phyloP scores from a whole-genome alignment of 2,797 vertebrate species.

The Psittacula echo region DNA sequence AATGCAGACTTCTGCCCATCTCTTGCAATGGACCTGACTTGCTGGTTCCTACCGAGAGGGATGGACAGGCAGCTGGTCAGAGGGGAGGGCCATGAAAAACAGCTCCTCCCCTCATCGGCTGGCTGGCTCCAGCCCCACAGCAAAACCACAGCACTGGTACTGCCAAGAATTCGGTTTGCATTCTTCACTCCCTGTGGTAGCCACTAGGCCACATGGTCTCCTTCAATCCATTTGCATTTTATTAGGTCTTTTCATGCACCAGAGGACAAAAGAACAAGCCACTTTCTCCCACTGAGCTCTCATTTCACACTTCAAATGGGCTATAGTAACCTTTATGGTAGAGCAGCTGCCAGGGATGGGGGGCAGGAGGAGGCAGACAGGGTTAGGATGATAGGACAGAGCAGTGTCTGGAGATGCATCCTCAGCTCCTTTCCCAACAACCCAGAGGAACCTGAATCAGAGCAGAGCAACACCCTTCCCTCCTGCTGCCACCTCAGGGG shows the following conservation, averaged over 20 bases:
- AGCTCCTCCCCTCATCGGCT: background rate
- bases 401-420: background rate
- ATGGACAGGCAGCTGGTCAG: background rate
- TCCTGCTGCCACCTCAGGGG: background rate
- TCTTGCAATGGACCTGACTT: background rate
- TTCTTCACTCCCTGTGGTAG: constrained; percentile 44
- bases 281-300: constrained; percentile 66
- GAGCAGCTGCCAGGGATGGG: constrained; percentile 50
- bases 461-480: background rate
- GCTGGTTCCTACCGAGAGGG: background rate
- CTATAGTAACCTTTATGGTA: constrained; percentile 51
- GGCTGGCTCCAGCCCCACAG: background rate
- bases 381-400: background rate
- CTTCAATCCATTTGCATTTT: constrained; percentile 64
- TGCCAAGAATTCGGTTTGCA: constrained; percentile 27
- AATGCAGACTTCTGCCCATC: background rate
- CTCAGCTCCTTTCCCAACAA: background rate
- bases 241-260: constrained; percentile 61
- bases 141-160: background rate
- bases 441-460: background rate
- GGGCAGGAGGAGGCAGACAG: background rate
- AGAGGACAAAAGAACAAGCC: constrained; percentile 61
- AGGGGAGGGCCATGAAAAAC: background rate
- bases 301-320: constrained; percentile 68
- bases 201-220: constrained; percentile 52